A percentile compares a stretch with the other conserved stretches of the same genome.
phyloP scores from a whole-genome alignment of 2,797 vertebrate genomes.

The Botia kubotai region DNA sequence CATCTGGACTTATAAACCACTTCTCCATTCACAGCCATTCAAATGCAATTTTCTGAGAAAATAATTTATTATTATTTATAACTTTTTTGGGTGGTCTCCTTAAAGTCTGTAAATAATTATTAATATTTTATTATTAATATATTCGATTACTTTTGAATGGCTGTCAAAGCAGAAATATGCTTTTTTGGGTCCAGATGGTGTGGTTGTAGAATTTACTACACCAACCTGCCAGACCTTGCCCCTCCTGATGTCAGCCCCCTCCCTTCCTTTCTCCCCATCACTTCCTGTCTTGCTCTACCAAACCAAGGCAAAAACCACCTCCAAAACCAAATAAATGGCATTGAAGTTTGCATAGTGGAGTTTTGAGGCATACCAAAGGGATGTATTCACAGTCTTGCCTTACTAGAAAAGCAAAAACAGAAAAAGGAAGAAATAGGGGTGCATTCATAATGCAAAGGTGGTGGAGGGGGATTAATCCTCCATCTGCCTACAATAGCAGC shows the following conservation, averaged over 20 bases:
- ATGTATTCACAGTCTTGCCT: slow-evolving; percentile 11
- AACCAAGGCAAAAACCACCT: not conserved
- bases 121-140: too few relatives aligned
- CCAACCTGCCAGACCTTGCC: not conserved
- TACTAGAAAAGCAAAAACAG: slow-evolving; percentile 15
- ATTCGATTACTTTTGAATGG: not conserved
- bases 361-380: not conserved
- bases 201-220: not conserved
- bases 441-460: slow-evolving; percentile 46
- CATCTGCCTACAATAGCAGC: slow-evolving; percentile 34
- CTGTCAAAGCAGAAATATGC: not conserved
- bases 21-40: too few relatives aligned
- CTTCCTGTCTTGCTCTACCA: not conserved
- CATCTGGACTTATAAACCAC: too few relatives aligned
- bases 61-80: too few relatives aligned
- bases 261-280: not conserved
- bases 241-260: not conserved
- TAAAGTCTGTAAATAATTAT: too few relatives aligned
- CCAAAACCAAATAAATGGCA: not conserved
- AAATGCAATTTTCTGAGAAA: too few relatives aligned
- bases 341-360: not conserved
- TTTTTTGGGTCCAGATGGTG: slow-evolving; percentile 9
- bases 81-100: too few relatives aligned
- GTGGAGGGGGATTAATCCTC: slow-evolving; percentile 47
- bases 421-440: not conserved